A percentile compares a stretch with the other conserved stretches of the same genome.
phyloP scores from a whole-genome alignment of 2,797 vertebrate genomes.

The Allobates femoralis region DNA sequence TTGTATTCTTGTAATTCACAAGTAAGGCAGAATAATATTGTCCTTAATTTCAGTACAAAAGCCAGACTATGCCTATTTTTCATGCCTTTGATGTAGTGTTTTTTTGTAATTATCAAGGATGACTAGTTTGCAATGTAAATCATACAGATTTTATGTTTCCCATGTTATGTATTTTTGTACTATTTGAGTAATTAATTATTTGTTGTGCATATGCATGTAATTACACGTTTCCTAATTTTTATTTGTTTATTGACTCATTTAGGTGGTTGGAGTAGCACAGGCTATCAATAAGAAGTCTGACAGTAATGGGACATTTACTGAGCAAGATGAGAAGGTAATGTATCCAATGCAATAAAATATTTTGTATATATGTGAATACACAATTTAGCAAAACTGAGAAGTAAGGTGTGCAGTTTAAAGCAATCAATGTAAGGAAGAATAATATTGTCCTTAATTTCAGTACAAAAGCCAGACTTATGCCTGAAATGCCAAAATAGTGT shows the following conservation, averaged over 20 bases:
- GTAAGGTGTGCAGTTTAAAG: no score
- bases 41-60: neutral
- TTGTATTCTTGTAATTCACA: no score
- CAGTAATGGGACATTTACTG: conserved; percentile 87
- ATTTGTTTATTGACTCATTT: conserved; percentile 42
- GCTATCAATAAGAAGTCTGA: conserved; percentile 97
- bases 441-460: no score
- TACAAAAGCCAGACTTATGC: no score
- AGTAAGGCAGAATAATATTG: no score
- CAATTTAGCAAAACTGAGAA: neutral
- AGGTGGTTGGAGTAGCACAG: conserved; percentile 97
- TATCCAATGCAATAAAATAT: neutral
- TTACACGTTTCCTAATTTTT: neutral
- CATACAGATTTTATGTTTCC: neutral
- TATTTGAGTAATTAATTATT: neutral
- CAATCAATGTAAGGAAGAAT: no score
- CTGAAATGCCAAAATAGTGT: no score
- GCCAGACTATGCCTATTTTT: neutral
- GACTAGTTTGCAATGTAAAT: conserved; percentile 21
- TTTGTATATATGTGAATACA: neutral
- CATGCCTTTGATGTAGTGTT: neutral
- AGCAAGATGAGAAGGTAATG: conserved; percentile 94
- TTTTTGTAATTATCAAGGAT: neutral
- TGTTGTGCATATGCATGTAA: neutral
- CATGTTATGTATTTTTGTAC: neutral